Percentiles rank a stretch among this genome's conserved stretches.
Conservation (phyloP, 2,888 invertebrate genomes). For the Lydus trimaculatus region DNA sequence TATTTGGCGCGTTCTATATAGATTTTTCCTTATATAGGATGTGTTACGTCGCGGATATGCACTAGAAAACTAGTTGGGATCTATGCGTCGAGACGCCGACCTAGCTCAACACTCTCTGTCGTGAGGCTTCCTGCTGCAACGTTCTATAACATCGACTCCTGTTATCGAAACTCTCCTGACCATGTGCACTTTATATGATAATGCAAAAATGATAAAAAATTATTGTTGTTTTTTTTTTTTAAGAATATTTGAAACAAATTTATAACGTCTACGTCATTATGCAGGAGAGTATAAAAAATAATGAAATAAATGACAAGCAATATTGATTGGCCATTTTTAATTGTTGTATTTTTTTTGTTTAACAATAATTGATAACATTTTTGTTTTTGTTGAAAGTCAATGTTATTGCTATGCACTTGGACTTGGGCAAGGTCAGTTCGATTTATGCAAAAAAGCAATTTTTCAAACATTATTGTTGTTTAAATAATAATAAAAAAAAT, state of each 20-base stretch:
- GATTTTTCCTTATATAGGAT: not conserved
- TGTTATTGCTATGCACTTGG: constrained; percentile 10
- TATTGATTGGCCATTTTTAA: not conserved
- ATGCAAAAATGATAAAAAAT: not conserved
- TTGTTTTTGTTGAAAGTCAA: not conserved
- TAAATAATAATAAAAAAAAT: too few relatives aligned
- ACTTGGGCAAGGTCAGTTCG: constrained; percentile 5
- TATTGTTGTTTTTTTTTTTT: not conserved
- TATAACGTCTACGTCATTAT: not conserved
- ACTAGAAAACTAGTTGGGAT: constrained; percentile 38
- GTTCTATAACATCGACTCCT: constrained; percentile 42
- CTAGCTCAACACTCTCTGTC: constrained; percentile 61
- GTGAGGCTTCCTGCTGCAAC: constrained; percentile 57
- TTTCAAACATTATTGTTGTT: too few relatives aligned
- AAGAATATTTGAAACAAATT: not conserved
- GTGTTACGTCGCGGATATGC: constrained; percentile 52
- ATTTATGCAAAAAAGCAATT: not conserved
- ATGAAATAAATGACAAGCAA: not conserved
- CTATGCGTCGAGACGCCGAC: constrained; percentile 59
- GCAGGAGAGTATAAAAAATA: too few relatives aligned
- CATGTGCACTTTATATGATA: constrained; percentile 24
- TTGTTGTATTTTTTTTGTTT: constrained; percentile 7
- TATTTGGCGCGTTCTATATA: not conserved
- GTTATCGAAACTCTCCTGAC: constrained; percentile 35
- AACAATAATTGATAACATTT: constrained; percentile 13